phyloP scores from a whole-genome alignment of 2,113 vertebrate species.

The Arothron firmamentum region DNA sequence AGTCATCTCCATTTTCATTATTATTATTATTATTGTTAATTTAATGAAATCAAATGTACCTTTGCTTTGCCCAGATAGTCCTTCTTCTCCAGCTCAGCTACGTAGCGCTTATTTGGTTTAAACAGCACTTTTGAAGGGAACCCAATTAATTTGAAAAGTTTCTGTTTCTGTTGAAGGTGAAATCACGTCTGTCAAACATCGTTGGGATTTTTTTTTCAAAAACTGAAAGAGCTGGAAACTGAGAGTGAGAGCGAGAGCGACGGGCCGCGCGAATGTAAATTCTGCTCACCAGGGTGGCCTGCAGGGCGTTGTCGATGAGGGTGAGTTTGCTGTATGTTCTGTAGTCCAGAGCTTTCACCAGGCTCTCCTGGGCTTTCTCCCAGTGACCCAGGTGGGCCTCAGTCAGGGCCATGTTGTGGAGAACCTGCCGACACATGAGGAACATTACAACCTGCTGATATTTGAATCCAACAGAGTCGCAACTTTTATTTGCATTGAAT shows the following conservation, averaged over 20 bases:
- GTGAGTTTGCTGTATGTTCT: constrained; percentile 83
- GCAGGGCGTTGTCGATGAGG: constrained; percentile 84
- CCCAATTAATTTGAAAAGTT: constrained; percentile 76
- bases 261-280: no score
- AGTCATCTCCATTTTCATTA: no score
- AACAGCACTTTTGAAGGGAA: constrained; percentile 82
- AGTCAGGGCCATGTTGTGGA: constrained; percentile 84
- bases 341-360: constrained; percentile 76
- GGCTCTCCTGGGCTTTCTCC: constrained; percentile 84
- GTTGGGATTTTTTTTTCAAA: no score
- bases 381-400: constrained; percentile 80
- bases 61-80: constrained; percentile 94
- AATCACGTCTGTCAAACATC: no score
- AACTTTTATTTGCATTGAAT: no score
- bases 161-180: constrained; percentile 81
- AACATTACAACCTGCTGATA: not conserved
- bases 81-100: constrained; percentile 93
- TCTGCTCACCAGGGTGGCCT: constrained; percentile 82
- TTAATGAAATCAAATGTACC: constrained; percentile 63
- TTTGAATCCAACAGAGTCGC: no score
- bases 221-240: no score
- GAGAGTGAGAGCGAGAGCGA: no score
- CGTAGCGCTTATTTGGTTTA: constrained; percentile 89
- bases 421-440: constrained; percentile 72
- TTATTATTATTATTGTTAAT: no score